A percentile compares a stretch with the other conserved stretches of the same genome.
These are phyloP conservation scores for Chymomyza costata DNA, from an alignment of 1,140 invertebrate genomes.

Conservation along the genomic window DNA sequence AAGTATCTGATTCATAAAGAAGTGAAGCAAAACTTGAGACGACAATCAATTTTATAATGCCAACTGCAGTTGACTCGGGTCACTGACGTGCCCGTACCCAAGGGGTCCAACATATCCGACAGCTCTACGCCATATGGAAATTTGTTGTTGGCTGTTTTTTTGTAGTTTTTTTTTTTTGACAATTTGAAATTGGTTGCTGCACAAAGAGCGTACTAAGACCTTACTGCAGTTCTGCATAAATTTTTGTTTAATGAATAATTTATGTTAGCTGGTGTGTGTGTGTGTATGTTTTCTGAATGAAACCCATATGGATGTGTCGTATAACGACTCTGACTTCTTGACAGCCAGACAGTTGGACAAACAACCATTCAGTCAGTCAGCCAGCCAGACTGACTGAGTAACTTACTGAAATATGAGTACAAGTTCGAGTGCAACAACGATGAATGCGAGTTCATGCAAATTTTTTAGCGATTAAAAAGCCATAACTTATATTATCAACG, in stretches of 20 bases:
- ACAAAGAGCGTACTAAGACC: conserved; percentile 17
- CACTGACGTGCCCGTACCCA: conserved; percentile 40
- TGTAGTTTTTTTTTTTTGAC: too few species aligned
- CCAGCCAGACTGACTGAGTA: conserved; percentile 14
- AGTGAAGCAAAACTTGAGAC: conserved; percentile 26
- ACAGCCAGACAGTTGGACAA: conserved; percentile 32
- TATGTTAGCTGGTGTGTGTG: too few species aligned
- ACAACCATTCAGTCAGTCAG: too few species aligned
- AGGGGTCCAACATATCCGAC: conserved; percentile 42
- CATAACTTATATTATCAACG: conserved; percentile 69
- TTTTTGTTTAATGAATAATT: too few species aligned
- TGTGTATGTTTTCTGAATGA: too few species aligned
- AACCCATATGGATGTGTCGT: too few species aligned
- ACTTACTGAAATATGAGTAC: conserved; percentile 57
- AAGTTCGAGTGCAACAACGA: conserved; percentile 23
- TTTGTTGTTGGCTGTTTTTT: too few species aligned
- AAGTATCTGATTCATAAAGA: conserved; percentile 41
- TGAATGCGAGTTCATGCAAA: conserved; percentile 55
- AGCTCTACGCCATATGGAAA: conserved; percentile 48
- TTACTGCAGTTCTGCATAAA: too few species aligned
- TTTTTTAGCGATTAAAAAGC: conserved; percentile 69
- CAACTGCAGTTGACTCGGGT: conserved; percentile 39
- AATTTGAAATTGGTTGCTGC: conserved; percentile 25
- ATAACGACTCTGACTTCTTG: conserved; percentile 67
- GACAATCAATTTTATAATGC: conserved; percentile 34